phyloP scores from a whole-genome alignment of 2,888 invertebrate species.

The Spialia ferax region DNA sequence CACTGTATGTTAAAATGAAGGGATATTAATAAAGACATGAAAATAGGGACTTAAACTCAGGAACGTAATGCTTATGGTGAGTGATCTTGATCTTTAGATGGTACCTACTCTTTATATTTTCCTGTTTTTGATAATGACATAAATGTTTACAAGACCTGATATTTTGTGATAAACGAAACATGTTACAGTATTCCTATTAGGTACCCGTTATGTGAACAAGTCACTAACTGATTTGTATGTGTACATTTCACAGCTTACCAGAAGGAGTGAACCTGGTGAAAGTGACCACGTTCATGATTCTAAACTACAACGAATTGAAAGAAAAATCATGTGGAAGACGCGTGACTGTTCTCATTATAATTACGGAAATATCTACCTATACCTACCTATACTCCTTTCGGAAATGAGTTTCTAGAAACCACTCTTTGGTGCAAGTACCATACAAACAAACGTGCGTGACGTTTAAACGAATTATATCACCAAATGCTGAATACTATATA shows the following conservation, averaged over 20 bases:
- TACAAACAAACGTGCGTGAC: not conserved
- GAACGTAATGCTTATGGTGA: conserved; percentile 28
- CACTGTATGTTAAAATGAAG: not conserved
- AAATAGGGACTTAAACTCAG: conserved; percentile 27
- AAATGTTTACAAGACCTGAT: not conserved
- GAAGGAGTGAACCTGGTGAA: conserved; percentile 54
- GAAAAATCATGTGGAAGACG: conserved; percentile 24
- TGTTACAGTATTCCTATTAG: not conserved
- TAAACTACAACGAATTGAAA: conserved; percentile 28
- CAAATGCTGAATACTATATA: conserved; percentile 15
- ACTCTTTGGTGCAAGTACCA: not conserved
- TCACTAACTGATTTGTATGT: conserved; percentile 54
- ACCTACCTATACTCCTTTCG: not conserved
- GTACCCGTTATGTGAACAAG: conserved; percentile 5
- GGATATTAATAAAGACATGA: conserved; percentile 14
- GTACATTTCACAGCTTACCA: conserved; percentile 75
- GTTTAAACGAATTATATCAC: not conserved
- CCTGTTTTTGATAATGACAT: not conserved
- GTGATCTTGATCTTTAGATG: conserved; percentile 12
- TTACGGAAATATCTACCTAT: conserved; percentile 26
- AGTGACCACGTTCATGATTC: conserved; percentile 35
- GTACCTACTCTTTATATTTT: not conserved
- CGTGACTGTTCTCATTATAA: conserved; percentile 13
- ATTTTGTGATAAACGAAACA: not conserved
- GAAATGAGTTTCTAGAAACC: not conserved